Base-by-base conservation (phyloP, 2,113 vertebrate genomes). In the Apeltes quadracus region DNA sequence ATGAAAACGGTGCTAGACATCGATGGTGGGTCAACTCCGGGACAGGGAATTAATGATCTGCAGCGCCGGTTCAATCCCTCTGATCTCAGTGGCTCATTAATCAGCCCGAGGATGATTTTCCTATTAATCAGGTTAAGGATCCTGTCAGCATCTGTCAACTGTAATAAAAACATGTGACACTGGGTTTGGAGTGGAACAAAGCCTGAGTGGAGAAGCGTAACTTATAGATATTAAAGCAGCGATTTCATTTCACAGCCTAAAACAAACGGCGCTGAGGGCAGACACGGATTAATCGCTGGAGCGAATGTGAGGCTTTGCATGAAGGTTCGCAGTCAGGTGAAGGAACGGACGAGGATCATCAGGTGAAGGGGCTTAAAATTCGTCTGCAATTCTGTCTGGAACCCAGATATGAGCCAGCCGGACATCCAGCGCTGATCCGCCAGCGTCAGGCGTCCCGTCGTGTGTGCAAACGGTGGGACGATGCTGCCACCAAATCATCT, bases 271-370 rank as follows among this genome's bases (percentile, higher is more conserved):
- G 0, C 1, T 11, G 1, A 4, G 12, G 20, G 0, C 78, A 84
- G 69, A 72, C 57, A 41, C 0, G 1, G 63, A 85, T 83, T 70
- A 75, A 3, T 25, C 5, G 32, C 34, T 9, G 12, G 9, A 22
- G 9, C 48, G 34, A 79, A 75, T 73, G 46, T 84, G 46, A 53
- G 57, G 73, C 32, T 82, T 81, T 85, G n/a, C 11, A 54, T 79
- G 72, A 83, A 91, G 92, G 89, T 91, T 91, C n/a, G 78, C 87
- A 88, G 90, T 92, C 90, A 91, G 90, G 90, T 90, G 75, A 92
- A 77, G 77, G 81, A 83, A 87, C 27, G 5, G 32, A 34, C 7
- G 32, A 34, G 32, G 32, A 82, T 69, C 72, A 69, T 72, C 7
- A 82, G 61, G 78, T 82, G 64, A 86, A 71, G 72, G 29, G n/a